Conservation (phyloP, 2,888 invertebrate genomes). For the Cephus runcator region DNA sequence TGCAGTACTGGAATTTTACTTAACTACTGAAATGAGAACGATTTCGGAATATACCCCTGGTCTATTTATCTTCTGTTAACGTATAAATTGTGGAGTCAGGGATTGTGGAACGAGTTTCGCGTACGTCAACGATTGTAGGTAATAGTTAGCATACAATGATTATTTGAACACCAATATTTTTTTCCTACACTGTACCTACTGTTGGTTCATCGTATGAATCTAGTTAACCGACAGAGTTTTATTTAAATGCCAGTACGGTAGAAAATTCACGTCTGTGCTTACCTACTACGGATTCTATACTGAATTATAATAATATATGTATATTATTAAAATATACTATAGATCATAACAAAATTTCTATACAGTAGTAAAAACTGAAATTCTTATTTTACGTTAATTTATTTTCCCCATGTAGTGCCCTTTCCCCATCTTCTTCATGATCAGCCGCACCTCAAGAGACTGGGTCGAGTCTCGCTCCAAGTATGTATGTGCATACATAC, state of each 20-base stretch:
- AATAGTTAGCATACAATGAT: not conserved
- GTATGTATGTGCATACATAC: no score
- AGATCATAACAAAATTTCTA: not conserved
- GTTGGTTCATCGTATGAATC: not conserved
- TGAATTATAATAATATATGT: not conserved
- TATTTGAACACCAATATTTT: not conserved
- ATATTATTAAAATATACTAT: not conserved
- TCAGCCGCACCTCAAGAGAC: no score
- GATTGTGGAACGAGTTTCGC: not conserved
- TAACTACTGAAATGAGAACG: no score
- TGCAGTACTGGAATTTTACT: no score
- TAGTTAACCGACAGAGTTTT: not conserved
- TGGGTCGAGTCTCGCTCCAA: no score
- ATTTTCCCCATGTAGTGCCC: no score
- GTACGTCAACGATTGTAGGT: not conserved
- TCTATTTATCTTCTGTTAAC: no score
- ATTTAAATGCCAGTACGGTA: not conserved
- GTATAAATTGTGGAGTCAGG: not conserved
- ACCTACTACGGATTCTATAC: not conserved
- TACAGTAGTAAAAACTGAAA: no score
- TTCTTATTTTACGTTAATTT: no score
- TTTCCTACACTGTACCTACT: not conserved
- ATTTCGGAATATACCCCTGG: no score
- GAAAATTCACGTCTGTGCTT: not conserved
- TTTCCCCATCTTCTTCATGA: no score